A percentile compares a stretch with the other conserved stretches of the same genome.
These are phyloP conservation scores for Glossosoma conforme DNA, from an alignment of 1,140 invertebrate species.

Conservation along the genomic window DNA sequence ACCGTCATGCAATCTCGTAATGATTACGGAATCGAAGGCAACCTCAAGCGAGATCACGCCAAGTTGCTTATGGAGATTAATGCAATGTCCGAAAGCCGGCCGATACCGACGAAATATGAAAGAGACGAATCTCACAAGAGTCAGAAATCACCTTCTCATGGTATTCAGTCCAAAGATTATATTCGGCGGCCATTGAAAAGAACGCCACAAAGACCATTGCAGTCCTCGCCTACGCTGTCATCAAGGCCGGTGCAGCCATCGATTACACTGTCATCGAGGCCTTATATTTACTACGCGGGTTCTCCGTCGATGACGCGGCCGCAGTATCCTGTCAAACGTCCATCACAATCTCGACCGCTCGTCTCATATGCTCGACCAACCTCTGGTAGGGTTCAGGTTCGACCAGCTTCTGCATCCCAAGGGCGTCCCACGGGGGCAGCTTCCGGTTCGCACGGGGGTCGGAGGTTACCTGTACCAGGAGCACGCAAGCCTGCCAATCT, in stretches of 20 bases:
- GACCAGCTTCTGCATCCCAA: background rate
- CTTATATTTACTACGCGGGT: background rate
- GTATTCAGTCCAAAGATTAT: too few species aligned
- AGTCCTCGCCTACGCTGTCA: constrained; percentile 1
- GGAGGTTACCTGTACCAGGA: too few species aligned
- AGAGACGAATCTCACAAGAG: background rate
- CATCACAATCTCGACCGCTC: background rate
- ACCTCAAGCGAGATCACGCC: constrained; percentile 12
- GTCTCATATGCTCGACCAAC: background rate
- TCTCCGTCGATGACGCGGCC: background rate
- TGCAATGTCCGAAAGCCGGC: constrained; percentile 7
- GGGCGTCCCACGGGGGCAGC: background rate
- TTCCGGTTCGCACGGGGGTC: background rate
- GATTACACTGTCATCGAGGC: background rate
- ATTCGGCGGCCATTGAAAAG: background rate
- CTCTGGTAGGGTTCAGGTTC: background rate
- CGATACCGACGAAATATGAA: background rate
- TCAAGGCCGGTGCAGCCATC: background rate
- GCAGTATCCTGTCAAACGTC: background rate
- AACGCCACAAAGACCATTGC: background rate
- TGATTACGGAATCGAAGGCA: background rate
- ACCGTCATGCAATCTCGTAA: background rate
- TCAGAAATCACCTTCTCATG: too few species aligned
- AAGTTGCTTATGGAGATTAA: constrained; percentile 22
- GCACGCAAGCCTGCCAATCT: background rate